Evolutionary conservation across 2,888 invertebrate genomes (phyloP).

Genomic region (Nebria salina): DNA sequence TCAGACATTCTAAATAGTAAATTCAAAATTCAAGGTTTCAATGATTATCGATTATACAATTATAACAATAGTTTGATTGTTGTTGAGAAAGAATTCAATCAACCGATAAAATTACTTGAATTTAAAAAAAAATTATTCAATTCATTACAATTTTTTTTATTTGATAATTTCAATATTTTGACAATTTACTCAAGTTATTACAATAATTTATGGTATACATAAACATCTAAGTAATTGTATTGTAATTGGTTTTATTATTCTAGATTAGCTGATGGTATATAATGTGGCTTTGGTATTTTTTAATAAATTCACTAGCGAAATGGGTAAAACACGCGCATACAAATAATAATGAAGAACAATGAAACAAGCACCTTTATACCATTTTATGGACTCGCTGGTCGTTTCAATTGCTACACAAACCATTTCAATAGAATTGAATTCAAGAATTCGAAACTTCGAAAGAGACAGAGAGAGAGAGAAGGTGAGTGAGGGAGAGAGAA

Average conservation of each 20-base stretch:
- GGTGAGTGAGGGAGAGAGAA: background rate
- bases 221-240: too few relatives aligned
- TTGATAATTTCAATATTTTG: too few relatives aligned
- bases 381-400: background rate
- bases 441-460: background rate
- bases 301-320: background rate
- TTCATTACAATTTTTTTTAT: too few relatives aligned
- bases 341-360: background rate
- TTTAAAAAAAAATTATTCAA: background rate
- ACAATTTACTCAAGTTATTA: too few relatives aligned
- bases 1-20: constrained; percentile 32
- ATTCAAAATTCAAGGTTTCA: constrained; percentile 18
- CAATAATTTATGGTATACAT: too few relatives aligned
- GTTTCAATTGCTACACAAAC: constrained; percentile 1
- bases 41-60: constrained; percentile 18
- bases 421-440: background rate
- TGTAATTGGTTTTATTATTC: background rate
- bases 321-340: background rate
- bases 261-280: background rate
- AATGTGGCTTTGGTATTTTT: background rate
- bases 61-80: constrained; percentile 30
- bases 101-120: constrained; percentile 28
- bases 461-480: background rate
- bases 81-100: constrained; percentile 29
- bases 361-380: background rate